Conservation (phyloP, 2,888 invertebrate species). For the Priocnemis perturbator region DNA sequence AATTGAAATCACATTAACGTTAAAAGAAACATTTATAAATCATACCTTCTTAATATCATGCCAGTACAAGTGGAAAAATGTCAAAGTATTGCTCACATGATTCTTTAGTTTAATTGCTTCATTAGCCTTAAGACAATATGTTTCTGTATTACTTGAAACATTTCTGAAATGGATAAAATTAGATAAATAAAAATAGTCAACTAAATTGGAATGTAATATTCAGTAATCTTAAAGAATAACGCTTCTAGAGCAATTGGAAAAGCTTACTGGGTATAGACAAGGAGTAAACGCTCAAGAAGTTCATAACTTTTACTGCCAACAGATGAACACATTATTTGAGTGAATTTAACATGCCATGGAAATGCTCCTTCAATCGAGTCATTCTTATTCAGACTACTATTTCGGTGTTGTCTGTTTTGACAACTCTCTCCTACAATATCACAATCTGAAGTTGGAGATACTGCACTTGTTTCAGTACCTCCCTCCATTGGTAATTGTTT, state of each 20-base stretch:
- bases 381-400: slow-evolving; percentile 14
- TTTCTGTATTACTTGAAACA: slow-evolving; percentile 61
- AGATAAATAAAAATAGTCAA: slow-evolving; percentile 4
- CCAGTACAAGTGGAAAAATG: slow-evolving; percentile 73
- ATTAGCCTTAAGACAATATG: slow-evolving; percentile 58
- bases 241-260: slow-evolving; percentile 1
- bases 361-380: slow-evolving; percentile 43
- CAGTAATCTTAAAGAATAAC: not conserved
- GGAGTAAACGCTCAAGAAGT: slow-evolving; percentile 55
- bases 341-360: slow-evolving; percentile 61
- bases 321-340: slow-evolving; percentile 50
- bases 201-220: slow-evolving; percentile 1
- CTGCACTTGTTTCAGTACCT: slow-evolving; percentile 21
- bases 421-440: slow-evolving; percentile 10
- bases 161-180: slow-evolving; percentile 58
- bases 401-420: slow-evolving; percentile 17
- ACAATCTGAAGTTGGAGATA: slow-evolving; percentile 1
- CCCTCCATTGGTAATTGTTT: slow-evolving; percentile 13
- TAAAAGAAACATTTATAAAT: not conserved
- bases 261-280: slow-evolving; percentile 61
- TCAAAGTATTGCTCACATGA: slow-evolving; percentile 67
- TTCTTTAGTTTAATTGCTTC: slow-evolving; percentile 67
- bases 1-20: slow-evolving; percentile 7
- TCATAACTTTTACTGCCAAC: slow-evolving; percentile 57
- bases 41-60: slow-evolving; percentile 71